Evolutionary conservation across 2,113 vertebrate species (phyloP), one percentile per base, ranked within the genome.

Genomic region (Chlorocebus sabaeus): DNA sequence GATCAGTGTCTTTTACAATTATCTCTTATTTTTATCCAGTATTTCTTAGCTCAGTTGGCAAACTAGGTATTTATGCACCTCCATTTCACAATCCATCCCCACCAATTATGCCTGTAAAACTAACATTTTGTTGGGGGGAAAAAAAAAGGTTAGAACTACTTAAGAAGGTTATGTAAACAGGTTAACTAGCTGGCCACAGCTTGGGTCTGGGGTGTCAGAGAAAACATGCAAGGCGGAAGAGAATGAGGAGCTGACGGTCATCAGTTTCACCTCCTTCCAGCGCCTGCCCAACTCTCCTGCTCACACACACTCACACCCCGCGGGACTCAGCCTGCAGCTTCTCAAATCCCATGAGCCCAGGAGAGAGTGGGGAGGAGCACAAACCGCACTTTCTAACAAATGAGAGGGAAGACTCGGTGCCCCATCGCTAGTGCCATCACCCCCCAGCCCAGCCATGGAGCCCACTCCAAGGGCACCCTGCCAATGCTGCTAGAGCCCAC

Each of bases 51-150:
- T 87, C 50, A 12, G 72, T 67, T 94, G 94, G 95, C 93, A 96
- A 95, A 94, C 0, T 64, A 81, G 84, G 86, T 80, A 93, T 95
- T 97, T 96, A 80, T 73, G 82, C 6, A 5, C 59, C 89, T 97
- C 93, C 79, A 87, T 55, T 95, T 98, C 95, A 94, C 97, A 98
- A 84, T 87, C 79, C 48, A 6, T 80, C 94, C 59, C 94, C 94
- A 97, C 52, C 96, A 76, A 91, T 94, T 91, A 98, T 84, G 96
- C 83, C 93, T 88, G 96, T 96, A 90, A 98, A 97, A 93, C 92
- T 80, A 84, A 89, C 89, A 76, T 93, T 90, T 96, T 57, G 72
- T 89, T 67, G 76, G n/a, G 48, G 12, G 64, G 10, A 45, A 48
- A 81, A 50, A 57, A 67, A n/a, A 85, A 40, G 1, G 27, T 79